Evolutionary conservation across 2,888 invertebrate species (phyloP), one percentile per base, ranked within the genome.

Genomic region (Drosophila sordidapex): DNA sequence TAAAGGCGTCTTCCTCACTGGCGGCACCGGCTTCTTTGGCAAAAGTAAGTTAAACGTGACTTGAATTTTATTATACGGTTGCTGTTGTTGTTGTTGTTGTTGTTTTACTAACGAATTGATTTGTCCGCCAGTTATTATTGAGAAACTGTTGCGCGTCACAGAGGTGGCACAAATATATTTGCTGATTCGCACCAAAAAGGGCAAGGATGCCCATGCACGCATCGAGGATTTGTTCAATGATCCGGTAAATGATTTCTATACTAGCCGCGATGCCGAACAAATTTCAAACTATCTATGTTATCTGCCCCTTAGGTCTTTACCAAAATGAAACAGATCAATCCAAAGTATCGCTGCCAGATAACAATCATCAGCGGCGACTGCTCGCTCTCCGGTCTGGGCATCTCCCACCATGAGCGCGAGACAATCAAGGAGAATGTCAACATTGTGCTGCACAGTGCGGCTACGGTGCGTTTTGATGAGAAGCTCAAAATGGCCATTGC

Each of bases 391-490:
- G 91, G 84, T 0, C 71, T 94, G 67, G 94, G 94, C 53, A 92
- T 94, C 49, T 90, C 92, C 3, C 62, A 81, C 2, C 83, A 86
- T 40, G 93, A 94, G 74, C 91, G 93, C 31, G 91, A 90, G 59
- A 80, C 90, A n/a, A 82, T 94, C 38, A 89, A 86, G 73, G 91
- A 93, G 68, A 92, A 92, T 70, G 91, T 92, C 29, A 94, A 95
- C 86, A 94, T 96, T 79, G 94, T 96, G 2, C 97, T 99, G 92
- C 98, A 99, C 91, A 97, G 97, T 15, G 99, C 99, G 0, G 99
- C 99, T 2, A 99, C 98, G 0, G 97, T 99, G 10, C 89, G 93
- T 6, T 97, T 97, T 89, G 96, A 96, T 92, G 97, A 97, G 91
- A 95, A 95, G 59, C 93, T 97, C n/a, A 95, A 95, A 93, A 93